Evolutionary conservation across 2,797 vertebrate genomes (phyloP), one percentile per base, ranked within the genome.

Genomic region (Zenarchopterus dispar): DNA sequence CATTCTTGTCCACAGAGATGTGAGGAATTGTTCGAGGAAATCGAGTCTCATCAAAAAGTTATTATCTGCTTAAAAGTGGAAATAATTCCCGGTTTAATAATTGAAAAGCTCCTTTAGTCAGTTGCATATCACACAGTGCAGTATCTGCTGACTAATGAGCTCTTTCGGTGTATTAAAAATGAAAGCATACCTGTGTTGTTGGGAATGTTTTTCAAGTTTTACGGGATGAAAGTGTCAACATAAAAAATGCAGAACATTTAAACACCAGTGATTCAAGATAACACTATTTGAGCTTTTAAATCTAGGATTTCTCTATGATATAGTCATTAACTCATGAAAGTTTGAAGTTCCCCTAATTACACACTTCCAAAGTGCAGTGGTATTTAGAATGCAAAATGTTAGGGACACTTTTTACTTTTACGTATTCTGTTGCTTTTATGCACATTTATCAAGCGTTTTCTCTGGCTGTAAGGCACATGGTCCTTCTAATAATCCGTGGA

Each of bases 371-470:
- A 60, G 47, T 1, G 1, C 41, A 23, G 58, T 70, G 75, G 56
- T 81, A 78, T 81, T 78, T 77, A 41, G 19, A 78, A 46, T 28
- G 56, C 31, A 75, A 62, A 72, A 74, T 81, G 48, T 56, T 50
- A 78, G 33, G 33, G 60, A 64, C 65, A 50, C n/a, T 81, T 57
- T 70, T 67, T 71, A 33, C 11, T 18, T 28, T n/a, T n/a, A n/a
- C 22, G 24, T 49, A 73, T 39, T n/a, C 36, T 55, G 39, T 46
- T 46, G 45, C 36, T 61, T 65, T 48, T 18, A 47, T 67, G n/a
- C 68, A 54, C 74, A 70, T 69, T 59, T 52, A 66, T 75, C 63
- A 62, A 52, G 50, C 19, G 24, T 62, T 58, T 70, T 58, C 49
- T 17, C 33, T n/a, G n/a, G 11, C 59, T 72, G 11, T 11, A 44